Conservation (phyloP, 2,113 vertebrate genomes). For the Emydocephalus ijimae region DNA sequence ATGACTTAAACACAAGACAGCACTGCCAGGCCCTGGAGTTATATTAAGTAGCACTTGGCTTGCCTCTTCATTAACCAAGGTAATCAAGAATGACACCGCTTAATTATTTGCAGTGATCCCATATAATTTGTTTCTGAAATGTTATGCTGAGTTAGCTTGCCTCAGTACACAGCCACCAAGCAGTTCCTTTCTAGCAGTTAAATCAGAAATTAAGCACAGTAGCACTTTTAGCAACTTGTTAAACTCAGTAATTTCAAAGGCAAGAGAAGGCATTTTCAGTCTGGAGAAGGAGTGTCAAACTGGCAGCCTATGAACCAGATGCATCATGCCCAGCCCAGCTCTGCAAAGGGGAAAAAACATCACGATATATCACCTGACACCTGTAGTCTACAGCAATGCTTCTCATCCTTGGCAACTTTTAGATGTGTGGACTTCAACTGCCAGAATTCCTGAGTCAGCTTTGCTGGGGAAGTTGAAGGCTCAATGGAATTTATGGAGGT, state of each 20-base stretch:
- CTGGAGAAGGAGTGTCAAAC: background rate
- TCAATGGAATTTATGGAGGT: background rate
- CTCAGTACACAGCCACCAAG: background rate
- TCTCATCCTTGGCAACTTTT: background rate
- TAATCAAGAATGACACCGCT: constrained; percentile 5
- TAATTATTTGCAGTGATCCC: constrained; percentile 25
- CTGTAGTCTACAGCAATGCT: background rate
- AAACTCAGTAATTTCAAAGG: background rate
- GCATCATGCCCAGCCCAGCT: background rate
- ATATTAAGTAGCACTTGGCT: constrained; percentile 3
- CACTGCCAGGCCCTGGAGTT: constrained; percentile 11
- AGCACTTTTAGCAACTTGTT: constrained; percentile 1
- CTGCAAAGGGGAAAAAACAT: rapidly evolving
- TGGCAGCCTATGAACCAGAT: rapidly evolving
- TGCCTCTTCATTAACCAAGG: constrained; percentile 4
- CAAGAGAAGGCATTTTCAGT: background rate
- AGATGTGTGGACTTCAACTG: background rate
- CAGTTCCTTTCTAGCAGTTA: background rate
- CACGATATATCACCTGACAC: background rate
- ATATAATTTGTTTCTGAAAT: constrained; percentile 10
- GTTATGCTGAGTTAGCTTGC: constrained; percentile 16
- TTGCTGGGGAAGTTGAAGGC: background rate
- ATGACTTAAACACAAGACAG: background rate
- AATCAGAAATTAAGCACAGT: constrained; percentile 3
- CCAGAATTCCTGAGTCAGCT: background rate